These are phyloP conservation scores for Clavelina lepadiformis DNA, from an alignment of 23 tunicate genomes.

Conservation along the genomic window DNA sequence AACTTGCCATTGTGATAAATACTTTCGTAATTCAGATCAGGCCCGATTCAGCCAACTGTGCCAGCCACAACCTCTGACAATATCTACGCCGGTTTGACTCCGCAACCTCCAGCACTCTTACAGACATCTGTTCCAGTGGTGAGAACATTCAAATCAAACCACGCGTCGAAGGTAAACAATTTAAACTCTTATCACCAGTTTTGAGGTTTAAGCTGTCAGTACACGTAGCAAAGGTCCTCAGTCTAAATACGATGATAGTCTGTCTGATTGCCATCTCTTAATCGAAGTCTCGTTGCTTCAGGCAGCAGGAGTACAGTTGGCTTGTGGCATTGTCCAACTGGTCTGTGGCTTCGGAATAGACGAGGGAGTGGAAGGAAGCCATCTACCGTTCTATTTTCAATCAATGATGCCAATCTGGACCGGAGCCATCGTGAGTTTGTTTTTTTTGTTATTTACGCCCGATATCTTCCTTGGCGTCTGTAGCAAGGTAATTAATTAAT, in stretches of 20 bases:
- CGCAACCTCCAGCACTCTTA: slow-evolving; percentile 19
- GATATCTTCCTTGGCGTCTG: neutral
- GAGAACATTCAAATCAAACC: neutral
- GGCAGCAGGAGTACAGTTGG: neutral
- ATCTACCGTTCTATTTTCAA: slow-evolving; percentile 9
- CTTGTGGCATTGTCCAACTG: slow-evolving; percentile 2
- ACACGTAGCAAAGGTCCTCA: neutral
- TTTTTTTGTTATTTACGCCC: no score
- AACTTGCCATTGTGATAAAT: no score
- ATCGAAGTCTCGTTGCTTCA: neutral
- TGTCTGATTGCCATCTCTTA: neutral
- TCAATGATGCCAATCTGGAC: slow-evolving; percentile 14
- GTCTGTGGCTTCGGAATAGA: slow-evolving; percentile 18
- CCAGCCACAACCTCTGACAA: no score
- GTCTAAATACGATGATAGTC: neutral
- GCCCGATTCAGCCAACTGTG: no score
- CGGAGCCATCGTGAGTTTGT: slow-evolving; percentile 13
- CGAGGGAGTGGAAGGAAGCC: slow-evolving; percentile 7
- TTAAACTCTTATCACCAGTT: neutral
- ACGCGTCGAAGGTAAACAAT: neutral
- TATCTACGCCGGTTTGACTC: neutral
- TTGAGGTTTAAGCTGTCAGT: neutral
- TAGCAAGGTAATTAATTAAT: neutral
- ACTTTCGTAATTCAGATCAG: neutral
- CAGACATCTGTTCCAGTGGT: slow-evolving; percentile 1